Conservation (phyloP, 2,888 invertebrate genomes). For the Lycophotia porphyrea region DNA sequence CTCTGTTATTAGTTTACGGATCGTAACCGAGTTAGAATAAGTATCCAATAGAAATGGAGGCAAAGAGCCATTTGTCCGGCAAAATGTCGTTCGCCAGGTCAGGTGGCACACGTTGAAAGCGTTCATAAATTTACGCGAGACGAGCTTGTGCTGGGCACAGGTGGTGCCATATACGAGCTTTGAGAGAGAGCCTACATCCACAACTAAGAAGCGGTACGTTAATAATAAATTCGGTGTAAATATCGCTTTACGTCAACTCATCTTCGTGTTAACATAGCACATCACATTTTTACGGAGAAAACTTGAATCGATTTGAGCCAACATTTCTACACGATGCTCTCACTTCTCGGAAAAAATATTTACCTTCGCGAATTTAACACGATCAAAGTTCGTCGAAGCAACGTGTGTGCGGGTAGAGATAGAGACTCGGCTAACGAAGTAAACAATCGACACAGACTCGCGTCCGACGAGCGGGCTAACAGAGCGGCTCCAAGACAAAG, state of each 20-base stretch:
- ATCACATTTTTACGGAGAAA: constrained; percentile 38
- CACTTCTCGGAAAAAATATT: constrained; percentile 67
- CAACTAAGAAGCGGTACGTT: constrained; percentile 72
- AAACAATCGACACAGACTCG: constrained; percentile 86
- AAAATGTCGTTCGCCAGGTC: constrained; percentile 86
- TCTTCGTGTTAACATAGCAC: constrained; percentile 42
- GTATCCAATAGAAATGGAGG: constrained; percentile 83
- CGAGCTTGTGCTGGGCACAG: constrained; percentile 83
- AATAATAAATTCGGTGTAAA: constrained; percentile 68
- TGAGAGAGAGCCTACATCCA: constrained; percentile 76
- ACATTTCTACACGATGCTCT: constrained; percentile 42
- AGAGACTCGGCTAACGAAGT: constrained; percentile 86
- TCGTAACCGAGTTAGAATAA: constrained; percentile 71
- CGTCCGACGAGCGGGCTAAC: constrained; percentile 80
- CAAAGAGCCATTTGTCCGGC: constrained; percentile 84
- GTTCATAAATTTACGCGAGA: constrained; percentile 88
- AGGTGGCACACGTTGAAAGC: constrained; percentile 89
- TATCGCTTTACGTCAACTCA: constrained; percentile 46
- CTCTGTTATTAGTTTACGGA: constrained; percentile 44
- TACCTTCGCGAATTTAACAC: constrained; percentile 70
- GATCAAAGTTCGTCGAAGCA: constrained; percentile 80
- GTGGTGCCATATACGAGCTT: constrained; percentile 79
- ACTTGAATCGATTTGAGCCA: constrained; percentile 39
- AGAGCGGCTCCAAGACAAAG: constrained; percentile 82
- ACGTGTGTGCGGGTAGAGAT: constrained; percentile 79